phyloP scores from a whole-genome alignment of 2,888 invertebrate genomes.

The Gasteruption jaculator region DNA sequence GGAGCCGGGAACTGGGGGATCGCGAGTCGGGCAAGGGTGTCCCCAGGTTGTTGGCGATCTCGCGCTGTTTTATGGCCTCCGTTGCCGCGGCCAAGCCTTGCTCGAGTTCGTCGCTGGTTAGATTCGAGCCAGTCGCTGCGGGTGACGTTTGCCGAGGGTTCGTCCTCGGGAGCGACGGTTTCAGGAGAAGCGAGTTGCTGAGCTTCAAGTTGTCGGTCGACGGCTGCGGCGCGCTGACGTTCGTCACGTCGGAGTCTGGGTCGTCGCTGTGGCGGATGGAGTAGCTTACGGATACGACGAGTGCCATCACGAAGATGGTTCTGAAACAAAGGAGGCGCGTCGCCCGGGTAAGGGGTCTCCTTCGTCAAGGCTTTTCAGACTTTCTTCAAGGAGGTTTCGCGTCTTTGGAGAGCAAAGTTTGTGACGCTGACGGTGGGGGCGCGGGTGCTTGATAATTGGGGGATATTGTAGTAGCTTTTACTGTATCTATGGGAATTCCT shows the following conservation, averaged over 20 bases:
- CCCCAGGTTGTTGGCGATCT: conserved; percentile 57
- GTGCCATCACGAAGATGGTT: conserved; percentile 53
- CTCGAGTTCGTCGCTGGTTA: conserved; percentile 46
- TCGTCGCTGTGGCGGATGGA: conserved; percentile 29
- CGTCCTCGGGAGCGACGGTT: too few relatives aligned
- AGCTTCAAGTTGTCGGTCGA: too few relatives aligned
- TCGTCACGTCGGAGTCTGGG: too few relatives aligned
- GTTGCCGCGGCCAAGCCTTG: conserved; percentile 58
- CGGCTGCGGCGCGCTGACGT: too few relatives aligned
- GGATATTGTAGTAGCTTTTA: too few relatives aligned
- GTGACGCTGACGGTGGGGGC: too few relatives aligned
- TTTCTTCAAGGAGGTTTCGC: too few relatives aligned
- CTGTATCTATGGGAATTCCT: too few relatives aligned
- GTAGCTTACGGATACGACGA: conserved; percentile 58
- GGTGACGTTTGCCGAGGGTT: background rate
- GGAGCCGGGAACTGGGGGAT: conserved; percentile 68
- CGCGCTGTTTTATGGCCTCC: conserved; percentile 57
- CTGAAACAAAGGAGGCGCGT: conserved; percentile 45
- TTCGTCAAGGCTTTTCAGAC: background rate
- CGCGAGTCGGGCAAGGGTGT: conserved; percentile 55
- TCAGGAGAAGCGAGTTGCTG: too few relatives aligned
- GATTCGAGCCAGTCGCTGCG: background rate
- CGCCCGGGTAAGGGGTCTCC: background rate
- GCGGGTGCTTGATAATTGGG: too few relatives aligned
- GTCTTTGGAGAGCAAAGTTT: too few relatives aligned